Conservation (phyloP, 2,113 vertebrate genomes). For the Clarias gariepinus region DNA sequence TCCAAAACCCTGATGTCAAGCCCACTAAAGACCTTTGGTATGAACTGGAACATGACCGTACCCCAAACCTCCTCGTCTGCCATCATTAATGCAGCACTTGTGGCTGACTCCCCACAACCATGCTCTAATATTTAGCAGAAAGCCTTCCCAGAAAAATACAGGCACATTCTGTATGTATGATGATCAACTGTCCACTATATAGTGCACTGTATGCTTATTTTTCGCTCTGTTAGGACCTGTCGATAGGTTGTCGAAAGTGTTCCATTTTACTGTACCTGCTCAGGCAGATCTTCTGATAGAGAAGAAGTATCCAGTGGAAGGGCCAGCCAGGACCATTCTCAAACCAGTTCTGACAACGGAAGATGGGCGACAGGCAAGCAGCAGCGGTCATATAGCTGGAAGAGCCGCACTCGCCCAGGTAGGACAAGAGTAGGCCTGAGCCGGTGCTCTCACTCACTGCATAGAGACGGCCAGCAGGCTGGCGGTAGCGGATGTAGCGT, state of each 20-base stretch:
- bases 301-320: conserved; percentile 68
- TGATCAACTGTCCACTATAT: not conserved
- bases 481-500: conserved; percentile 77
- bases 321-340: conserved; percentile 73
- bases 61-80: not conserved
- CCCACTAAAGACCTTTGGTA: not conserved
- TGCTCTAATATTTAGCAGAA: not conserved
- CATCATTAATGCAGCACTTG: not conserved
- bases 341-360: conserved; percentile 81
- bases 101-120: not conserved
- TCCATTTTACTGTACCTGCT: conserved; percentile 69
- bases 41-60: not conserved
- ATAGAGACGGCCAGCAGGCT: conserved; percentile 74
- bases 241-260: not conserved
- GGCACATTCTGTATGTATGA: not conserved
- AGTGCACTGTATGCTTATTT: not conserved
- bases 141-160: not conserved
- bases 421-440: conserved; percentile 80
- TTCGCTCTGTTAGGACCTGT: no score
- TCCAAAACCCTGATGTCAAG: not conserved
- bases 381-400: conserved; percentile 81
- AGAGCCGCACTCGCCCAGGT: conserved; percentile 81
- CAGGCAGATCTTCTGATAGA: conserved; percentile 79
- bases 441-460: conserved; percentile 80
- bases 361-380: conserved; percentile 78